Conservation (phyloP, 2,888 invertebrate species). For the Caradrina kadenii region DNA sequence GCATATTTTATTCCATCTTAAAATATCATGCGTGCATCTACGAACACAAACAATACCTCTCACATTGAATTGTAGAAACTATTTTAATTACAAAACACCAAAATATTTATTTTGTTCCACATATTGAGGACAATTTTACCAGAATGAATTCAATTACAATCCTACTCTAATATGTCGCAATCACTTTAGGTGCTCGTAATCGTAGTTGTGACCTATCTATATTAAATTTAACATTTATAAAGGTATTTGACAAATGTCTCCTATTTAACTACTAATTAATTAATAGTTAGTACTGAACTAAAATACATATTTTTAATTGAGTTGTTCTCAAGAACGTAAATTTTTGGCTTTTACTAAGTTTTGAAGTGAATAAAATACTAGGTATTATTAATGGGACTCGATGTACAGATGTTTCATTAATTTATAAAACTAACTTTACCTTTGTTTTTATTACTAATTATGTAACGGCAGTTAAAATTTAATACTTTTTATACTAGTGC, state of each 20-base stretch:
- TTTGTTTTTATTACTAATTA: neutral
- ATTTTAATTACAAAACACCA: neutral
- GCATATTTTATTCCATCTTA: too few relatives aligned
- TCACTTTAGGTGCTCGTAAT: neutral
- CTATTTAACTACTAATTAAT: neutral
- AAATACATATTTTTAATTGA: neutral
- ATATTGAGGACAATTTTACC: neutral
- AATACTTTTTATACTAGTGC: neutral
- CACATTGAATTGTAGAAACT: neutral
- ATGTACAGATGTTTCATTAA: neutral
- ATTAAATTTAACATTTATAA: neutral
- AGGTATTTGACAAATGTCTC: neutral
- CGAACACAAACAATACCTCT: neutral
- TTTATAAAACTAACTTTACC: neutral
- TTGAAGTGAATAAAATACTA: neutral
- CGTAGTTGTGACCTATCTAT: neutral
- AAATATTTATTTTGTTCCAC: neutral
- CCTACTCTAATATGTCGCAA: neutral
- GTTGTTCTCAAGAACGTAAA: neutral
- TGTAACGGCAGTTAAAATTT: neutral
- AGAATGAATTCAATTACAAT: neutral
- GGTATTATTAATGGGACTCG: neutral
- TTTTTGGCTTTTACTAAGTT: neutral
- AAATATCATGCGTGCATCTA: too few relatives aligned
- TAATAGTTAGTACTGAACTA: neutral